These are phyloP conservation scores for Parapristionchus giblindavisi DNA, from an alignment of 2,888 invertebrate genomes.

Conservation along the genomic window DNA sequence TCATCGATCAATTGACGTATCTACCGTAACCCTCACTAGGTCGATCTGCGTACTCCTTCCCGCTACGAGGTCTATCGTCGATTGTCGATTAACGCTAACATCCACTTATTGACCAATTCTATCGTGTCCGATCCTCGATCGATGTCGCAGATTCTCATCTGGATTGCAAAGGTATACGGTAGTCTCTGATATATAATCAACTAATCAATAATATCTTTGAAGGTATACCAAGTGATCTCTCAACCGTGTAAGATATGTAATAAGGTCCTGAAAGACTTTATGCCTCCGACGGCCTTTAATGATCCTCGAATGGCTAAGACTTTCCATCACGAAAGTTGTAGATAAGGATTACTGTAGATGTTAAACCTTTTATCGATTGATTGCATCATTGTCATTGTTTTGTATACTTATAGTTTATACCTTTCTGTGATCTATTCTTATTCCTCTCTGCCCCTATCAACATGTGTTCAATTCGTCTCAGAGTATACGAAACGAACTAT, in stretches of 20 bases:
- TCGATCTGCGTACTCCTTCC: constrained; percentile 25
- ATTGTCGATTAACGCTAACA: constrained; percentile 20
- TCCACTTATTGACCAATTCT: constrained; percentile 10
- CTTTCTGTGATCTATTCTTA: too few species aligned
- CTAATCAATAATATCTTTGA: not conserved
- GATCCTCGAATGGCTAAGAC: too few species aligned
- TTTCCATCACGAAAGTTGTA: constrained; percentile 31
- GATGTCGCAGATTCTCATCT: not conserved
- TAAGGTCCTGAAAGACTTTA: constrained; percentile 34
- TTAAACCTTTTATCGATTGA: too few species aligned
- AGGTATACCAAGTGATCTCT: constrained; percentile 12
- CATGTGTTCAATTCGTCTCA: too few species aligned
- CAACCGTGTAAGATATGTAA: constrained; percentile 23
- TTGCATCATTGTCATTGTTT: too few species aligned
- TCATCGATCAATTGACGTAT: too few species aligned
- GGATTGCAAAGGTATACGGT: constrained; percentile 1
- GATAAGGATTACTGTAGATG: not conserved
- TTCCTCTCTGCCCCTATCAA: too few species aligned
- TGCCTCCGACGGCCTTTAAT: constrained; percentile 3
- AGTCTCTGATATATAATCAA: not conserved
- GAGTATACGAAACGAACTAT: too few species aligned
- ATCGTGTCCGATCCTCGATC: not conserved
- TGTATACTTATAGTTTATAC: too few species aligned
- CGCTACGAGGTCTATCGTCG: constrained; percentile 34
- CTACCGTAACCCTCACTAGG: too few species aligned